phyloP scores from a whole-genome alignment of 2,113 vertebrate genomes.

The Picathartes gymnocephalus region DNA sequence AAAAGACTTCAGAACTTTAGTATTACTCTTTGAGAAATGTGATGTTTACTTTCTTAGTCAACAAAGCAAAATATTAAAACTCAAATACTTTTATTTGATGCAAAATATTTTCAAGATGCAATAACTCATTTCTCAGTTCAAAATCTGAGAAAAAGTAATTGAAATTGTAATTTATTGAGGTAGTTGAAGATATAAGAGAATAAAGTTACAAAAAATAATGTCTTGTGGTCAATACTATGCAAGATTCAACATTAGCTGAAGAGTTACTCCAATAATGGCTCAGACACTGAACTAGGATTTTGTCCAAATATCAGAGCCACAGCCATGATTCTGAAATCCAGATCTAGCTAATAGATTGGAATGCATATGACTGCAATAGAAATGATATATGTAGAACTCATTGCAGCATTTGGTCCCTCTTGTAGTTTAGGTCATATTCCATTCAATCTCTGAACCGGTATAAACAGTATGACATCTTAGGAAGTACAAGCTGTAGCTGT shows the following conservation, averaged over 20 bases:
- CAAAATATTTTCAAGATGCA: neutral
- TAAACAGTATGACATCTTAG: conserved; percentile 10
- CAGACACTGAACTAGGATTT: neutral
- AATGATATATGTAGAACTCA: neutral
- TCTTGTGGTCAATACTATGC: neutral
- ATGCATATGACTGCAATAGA: neutral
- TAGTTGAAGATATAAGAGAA: neutral
- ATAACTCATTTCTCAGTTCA: neutral
- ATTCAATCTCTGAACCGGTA: conserved; percentile 26
- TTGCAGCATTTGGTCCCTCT: neutral
- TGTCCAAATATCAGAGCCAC: neutral
- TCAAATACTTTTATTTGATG: neutral
- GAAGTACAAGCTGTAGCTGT: neutral
- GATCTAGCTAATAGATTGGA: neutral
- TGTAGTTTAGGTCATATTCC: conserved; percentile 21
- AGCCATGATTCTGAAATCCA: neutral
- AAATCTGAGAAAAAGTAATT: neutral
- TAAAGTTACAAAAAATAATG: neutral
- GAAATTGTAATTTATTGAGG: neutral
- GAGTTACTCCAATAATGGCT: neutral
- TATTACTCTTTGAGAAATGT: neutral
- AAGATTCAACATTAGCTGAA: neutral
- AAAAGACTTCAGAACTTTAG: neutral
- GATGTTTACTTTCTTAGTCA: neutral
- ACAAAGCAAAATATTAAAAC: neutral